A percentile compares a stretch with the other conserved stretches of the same genome.
Conservation (phyloP, 2,888 invertebrate species). For the Heliconius sara region DNA sequence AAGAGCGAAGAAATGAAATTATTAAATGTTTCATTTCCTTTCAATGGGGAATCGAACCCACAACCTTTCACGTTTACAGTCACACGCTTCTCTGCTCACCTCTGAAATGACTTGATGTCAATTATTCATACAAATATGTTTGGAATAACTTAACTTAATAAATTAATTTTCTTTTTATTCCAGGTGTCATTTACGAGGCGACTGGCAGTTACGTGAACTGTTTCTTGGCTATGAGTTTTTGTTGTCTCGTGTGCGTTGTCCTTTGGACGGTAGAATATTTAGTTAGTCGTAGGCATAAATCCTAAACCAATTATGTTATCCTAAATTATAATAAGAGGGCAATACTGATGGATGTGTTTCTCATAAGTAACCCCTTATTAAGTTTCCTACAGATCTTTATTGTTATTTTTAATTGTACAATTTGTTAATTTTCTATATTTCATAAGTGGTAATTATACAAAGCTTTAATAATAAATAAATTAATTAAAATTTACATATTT, state of each 20-base stretch:
- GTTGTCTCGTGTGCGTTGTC: conserved; percentile 86
- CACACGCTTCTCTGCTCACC: too few species aligned
- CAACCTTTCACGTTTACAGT: too few species aligned
- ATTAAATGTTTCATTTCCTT: too few species aligned
- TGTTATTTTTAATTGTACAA: conserved; percentile 4
- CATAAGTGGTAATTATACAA: conserved; percentile 18
- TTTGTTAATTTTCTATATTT: background rate
- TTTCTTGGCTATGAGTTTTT: conserved; percentile 86
- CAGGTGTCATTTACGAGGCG: conserved; percentile 73
- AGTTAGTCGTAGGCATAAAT: conserved; percentile 58
- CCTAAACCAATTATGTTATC: conserved; percentile 39
- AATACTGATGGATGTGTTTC: conserved; percentile 1
- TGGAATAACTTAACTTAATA: background rate
- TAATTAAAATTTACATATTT: background rate
- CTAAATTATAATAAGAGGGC: background rate
- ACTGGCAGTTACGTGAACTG: conserved; percentile 87
- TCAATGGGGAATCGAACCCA: too few species aligned
- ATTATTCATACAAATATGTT: background rate
- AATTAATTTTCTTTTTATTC: background rate
- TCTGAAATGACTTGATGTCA: too few species aligned
- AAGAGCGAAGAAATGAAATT: too few species aligned
- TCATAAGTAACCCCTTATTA: background rate
- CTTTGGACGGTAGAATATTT: conserved; percentile 87
- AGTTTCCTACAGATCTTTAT: background rate
- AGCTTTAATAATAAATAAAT: conserved; percentile 33